Conservation (phyloP, 2,797 vertebrate species). For the Tachyglossus aculeatus region DNA sequence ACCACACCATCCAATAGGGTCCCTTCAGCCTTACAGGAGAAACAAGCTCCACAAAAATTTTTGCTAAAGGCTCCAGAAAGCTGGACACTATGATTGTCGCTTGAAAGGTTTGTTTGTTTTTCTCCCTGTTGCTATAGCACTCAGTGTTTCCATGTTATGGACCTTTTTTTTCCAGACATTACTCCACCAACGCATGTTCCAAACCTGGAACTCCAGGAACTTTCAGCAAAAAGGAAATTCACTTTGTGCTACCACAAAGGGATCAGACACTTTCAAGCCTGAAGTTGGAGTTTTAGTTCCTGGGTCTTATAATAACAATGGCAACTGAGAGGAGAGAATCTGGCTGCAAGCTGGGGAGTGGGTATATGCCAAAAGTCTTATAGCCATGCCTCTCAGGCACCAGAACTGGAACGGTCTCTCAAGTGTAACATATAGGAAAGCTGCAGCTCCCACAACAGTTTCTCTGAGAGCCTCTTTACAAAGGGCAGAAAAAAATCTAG, state of each 20-base stretch:
- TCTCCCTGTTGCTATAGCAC: slow-evolving; percentile 69
- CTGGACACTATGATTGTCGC: slow-evolving; percentile 38
- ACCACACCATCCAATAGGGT: too few relatives aligned
- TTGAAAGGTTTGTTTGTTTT: slow-evolving; percentile 62
- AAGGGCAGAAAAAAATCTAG: too few relatives aligned
- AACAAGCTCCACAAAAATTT: neutral
- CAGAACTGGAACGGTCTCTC: neutral
- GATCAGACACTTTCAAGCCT: slow-evolving; percentile 21
- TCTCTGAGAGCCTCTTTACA: too few relatives aligned
- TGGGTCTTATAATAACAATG: slow-evolving; percentile 31
- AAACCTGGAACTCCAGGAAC: slow-evolving; percentile 63
- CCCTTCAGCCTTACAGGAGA: slow-evolving; percentile 10
- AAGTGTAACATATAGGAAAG: too few relatives aligned
- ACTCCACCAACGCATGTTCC: slow-evolving; percentile 68
- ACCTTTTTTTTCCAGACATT: slow-evolving; percentile 68
- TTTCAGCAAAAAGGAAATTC: slow-evolving; percentile 62
- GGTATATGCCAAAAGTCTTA: neutral
- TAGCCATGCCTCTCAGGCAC: neutral
- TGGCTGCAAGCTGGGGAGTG: neutral
- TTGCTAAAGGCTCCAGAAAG: slow-evolving; percentile 24
- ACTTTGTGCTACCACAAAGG: slow-evolving; percentile 51
- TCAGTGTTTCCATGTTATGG: slow-evolving; percentile 64
- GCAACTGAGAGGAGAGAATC: neutral
- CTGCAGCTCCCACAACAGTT: too few relatives aligned
- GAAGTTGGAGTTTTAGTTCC: slow-evolving; percentile 25